phyloP scores from a whole-genome alignment of 30 jellyfish, hydroid and myxozoan species.

The Mastigias papua region DNA sequence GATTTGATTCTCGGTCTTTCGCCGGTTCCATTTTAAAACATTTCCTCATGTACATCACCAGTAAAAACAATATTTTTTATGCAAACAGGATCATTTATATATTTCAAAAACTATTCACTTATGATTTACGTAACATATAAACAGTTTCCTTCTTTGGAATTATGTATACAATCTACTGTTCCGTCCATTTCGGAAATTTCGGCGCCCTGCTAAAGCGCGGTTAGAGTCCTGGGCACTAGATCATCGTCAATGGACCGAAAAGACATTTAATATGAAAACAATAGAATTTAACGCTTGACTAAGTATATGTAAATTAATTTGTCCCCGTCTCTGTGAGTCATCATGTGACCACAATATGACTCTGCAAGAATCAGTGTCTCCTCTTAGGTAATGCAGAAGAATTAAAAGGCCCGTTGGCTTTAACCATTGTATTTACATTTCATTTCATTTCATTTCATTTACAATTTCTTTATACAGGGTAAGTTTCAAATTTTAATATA shows the following conservation, averaged over 20 bases:
- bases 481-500: too few relatives aligned
- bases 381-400: too few relatives aligned
- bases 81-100: neutral
- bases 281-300: constrained; percentile 56
- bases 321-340: constrained; percentile 28
- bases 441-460: too few relatives aligned
- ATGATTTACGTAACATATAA: too few relatives aligned
- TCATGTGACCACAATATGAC: neutral
- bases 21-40: constrained; percentile 60
- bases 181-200: neutral
- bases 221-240: constrained; percentile 44
- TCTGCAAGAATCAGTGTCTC: neutral
- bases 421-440: too few relatives aligned
- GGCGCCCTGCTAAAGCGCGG: constrained; percentile 56
- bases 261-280: constrained; percentile 21
- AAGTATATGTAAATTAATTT: constrained; percentile 3
- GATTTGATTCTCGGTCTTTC: constrained; percentile 39
- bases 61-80: neutral
- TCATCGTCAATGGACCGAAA: constrained; percentile 48
- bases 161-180: too few relatives aligned
- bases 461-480: too few relatives aligned
- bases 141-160: too few relatives aligned
- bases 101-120: neutral
- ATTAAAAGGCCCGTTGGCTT: too few relatives aligned
- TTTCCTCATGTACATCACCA: constrained; percentile 48